phyloP scores from a whole-genome alignment of 2,888 invertebrate genomes.

The Anticlea derivata region DNA sequence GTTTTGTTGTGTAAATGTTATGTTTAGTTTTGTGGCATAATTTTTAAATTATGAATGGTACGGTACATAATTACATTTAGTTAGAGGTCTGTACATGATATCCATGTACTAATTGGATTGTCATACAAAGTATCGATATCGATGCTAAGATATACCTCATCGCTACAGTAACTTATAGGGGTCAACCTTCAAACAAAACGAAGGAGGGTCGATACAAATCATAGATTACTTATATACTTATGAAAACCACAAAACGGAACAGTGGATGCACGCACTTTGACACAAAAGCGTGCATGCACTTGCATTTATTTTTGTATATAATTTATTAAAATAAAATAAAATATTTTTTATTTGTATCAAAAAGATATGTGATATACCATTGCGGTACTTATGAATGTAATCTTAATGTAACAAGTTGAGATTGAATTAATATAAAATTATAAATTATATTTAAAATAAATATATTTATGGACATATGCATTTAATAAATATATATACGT shows the following conservation, averaged over 20 bases:
- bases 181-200: conserved; percentile 72
- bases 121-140: conserved; percentile 29
- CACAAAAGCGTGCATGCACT: conserved; percentile 45
- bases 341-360: too few species aligned
- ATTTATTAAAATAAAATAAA: background rate
- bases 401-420: too few species aligned
- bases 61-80: too few species aligned
- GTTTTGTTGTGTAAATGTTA: too few species aligned
- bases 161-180: conserved; percentile 69
- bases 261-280: conserved; percentile 63
- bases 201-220: conserved; percentile 75
- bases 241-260: conserved; percentile 60
- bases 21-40: too few species aligned
- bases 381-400: too few species aligned
- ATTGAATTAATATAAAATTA: background rate
- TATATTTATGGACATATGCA: background rate
- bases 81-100: too few species aligned
- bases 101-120: too few species aligned
- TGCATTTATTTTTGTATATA: conserved; percentile 33
- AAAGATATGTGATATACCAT: too few species aligned
- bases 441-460: conserved; percentile 1
- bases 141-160: conserved; percentile 39
- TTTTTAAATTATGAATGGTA: too few species aligned
- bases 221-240: conserved; percentile 76
- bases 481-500: conserved; percentile 7